Percentiles rank a stretch among this genome's conserved stretches.
phyloP scores from a whole-genome alignment of 2,888 invertebrate species.

The Erynnis tages region DNA sequence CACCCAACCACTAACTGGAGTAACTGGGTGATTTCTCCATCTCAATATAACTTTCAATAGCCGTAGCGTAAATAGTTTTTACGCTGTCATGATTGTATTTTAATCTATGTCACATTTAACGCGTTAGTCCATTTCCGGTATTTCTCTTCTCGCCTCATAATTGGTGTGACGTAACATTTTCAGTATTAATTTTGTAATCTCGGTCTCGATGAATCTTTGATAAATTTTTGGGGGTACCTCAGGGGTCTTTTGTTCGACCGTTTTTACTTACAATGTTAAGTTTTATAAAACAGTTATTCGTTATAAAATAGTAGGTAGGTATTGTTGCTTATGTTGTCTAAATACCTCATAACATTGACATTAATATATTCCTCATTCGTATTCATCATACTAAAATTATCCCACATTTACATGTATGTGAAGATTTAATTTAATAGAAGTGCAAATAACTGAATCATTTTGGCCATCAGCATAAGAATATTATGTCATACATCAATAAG shows the following conservation, averaged over 20 bases:
- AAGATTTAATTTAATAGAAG: neutral
- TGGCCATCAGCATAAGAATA: constrained; percentile 3
- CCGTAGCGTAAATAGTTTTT: constrained; percentile 4
- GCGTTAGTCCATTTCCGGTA: neutral
- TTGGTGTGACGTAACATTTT: neutral
- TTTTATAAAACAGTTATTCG: neutral
- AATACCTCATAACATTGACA: neutral
- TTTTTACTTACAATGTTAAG: neutral
- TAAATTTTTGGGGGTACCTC: neutral
- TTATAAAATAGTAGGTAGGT: neutral
- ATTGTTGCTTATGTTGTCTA: too few species aligned
- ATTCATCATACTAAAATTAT: neutral
- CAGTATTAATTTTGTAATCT: neutral
- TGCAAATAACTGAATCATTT: constrained; percentile 3
- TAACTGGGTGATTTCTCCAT: constrained; percentile 17
- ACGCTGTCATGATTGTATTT: constrained; percentile 4
- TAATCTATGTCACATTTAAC: constrained; percentile 4
- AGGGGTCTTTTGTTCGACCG: neutral
- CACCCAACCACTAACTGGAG: constrained; percentile 18
- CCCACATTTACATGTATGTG: neutral
- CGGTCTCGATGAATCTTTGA: too few species aligned
- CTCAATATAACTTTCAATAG: constrained; percentile 7
- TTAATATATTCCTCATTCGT: neutral
- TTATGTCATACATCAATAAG: constrained; percentile 23
- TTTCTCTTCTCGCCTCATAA: neutral